Base-by-base conservation (phyloP, 2,888 invertebrate species). In the Theretra japonica region DNA sequence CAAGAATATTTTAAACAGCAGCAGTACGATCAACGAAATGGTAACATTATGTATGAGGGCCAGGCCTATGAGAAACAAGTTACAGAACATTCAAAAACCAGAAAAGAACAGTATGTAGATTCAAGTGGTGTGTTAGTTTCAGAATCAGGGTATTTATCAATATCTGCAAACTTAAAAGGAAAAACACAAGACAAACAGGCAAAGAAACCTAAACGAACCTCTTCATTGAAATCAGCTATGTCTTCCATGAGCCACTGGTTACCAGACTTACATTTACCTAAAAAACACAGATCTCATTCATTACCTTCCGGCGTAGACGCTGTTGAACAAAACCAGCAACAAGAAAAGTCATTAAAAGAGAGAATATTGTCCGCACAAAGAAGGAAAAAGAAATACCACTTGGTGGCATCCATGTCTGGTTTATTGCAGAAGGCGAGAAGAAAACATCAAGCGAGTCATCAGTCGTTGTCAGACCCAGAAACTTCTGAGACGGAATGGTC, bases 361-460 rank as follows among this genome's bases (percentile, higher is more conserved):
- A 87, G 94, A 81, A 89, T 94, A 76, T 78, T 94, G 73, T 92
- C 92, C 19, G 93, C 94, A 6, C 94, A 94, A 78, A 86, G 95
- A 80, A 96, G 96, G 83, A 97, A 97, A 90, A 97, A 97, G 87
- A 97, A 97, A 84, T 97, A 97, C 78, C 96, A 96, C 6, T 94
- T 98, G 70, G 97, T 97, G 0, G 96, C 97, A 0, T 98, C 98
- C 0, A 96, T 98, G 90, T 97, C 97, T 1, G 97, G 97, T 28
- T 96, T 98, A 75, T 92, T 98, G 79, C 97, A 97, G 87, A 98
- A 98, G 92, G 98, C 98, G 0, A 97, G 97, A 86, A 90, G 96
- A 80, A 96, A 96, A 88, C 95, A 95, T 48, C 94, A 94, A 83
- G 90, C 94, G 48, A 94, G 95, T 78, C 94, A 95, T 77, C 96